Conservation (phyloP, 2,888 invertebrate species). For the Tetropium fuscum region DNA sequence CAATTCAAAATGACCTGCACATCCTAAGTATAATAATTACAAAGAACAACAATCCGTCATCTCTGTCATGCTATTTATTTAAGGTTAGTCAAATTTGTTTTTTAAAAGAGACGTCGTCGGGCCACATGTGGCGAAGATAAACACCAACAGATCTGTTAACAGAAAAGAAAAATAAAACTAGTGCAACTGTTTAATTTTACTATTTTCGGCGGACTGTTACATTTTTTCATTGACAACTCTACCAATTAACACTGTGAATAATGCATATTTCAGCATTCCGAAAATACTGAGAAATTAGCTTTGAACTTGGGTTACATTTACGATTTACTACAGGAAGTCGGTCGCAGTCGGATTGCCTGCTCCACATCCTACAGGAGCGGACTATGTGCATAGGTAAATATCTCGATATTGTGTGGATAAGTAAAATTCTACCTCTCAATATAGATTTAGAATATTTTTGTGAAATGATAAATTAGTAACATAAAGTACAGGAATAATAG, state of each 20-base stretch:
- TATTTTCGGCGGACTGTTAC: conserved; percentile 45
- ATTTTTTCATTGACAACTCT: conserved; percentile 27
- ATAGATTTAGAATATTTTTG: too few species aligned
- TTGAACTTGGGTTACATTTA: neutral
- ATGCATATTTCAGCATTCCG: conserved; percentile 19
- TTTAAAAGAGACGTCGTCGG: conserved; percentile 23
- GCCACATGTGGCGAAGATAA: conserved; percentile 44
- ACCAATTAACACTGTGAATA: conserved; percentile 30
- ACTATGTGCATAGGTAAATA: neutral
- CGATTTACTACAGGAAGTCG: conserved; percentile 9
- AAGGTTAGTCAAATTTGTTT: conserved; percentile 32
- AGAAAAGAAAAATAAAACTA: conserved; percentile 48
- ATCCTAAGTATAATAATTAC: neutral
- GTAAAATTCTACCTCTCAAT: too few species aligned
- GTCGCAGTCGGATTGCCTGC: neutral
- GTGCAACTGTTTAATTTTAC: conserved; percentile 46
- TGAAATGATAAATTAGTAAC: too few species aligned
- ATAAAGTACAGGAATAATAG: too few species aligned
- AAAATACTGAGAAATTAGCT: conserved; percentile 9
- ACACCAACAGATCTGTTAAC: conserved; percentile 46
- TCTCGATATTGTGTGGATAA: too few species aligned
- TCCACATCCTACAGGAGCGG: neutral
- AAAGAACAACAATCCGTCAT: conserved; percentile 19
- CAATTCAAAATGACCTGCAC: neutral
- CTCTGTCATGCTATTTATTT: conserved; percentile 26